Evolutionary conservation across 2,113 vertebrate genomes (phyloP).

Genomic region (Loxodonta africana): DNA sequence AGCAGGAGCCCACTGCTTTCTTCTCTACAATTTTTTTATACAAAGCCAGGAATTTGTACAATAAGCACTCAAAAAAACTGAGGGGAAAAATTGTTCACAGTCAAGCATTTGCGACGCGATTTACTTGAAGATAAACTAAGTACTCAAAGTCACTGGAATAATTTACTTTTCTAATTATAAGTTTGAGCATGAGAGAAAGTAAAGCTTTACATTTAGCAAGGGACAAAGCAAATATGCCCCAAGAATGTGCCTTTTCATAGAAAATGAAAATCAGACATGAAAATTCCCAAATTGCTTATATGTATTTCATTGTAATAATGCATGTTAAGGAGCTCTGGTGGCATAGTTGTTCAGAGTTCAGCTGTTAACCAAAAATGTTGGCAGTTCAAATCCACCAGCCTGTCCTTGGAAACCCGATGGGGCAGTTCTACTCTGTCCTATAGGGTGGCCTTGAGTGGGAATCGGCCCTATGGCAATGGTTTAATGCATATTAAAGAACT

Average conservation of each 20-base stretch:
- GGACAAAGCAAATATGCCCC: neutral
- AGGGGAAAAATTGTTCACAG: neutral
- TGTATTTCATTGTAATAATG: neutral
- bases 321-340: neutral
- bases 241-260: neutral
- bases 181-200: neutral
- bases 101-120: neutral
- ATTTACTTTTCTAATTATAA: neutral
- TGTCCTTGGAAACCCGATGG: too few species aligned
- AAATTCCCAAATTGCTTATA: neutral
- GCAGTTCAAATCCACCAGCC: too few species aligned
- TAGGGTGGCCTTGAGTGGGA: too few species aligned
- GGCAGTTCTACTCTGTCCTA: too few species aligned
- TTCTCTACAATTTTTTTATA: neutral
- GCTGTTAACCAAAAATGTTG: too few species aligned
- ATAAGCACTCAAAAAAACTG: neutral
- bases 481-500: neutral
- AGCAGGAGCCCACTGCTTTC: neutral
- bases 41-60: neutral
- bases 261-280: slow-evolving; percentile 36
- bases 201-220: neutral
- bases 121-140: neutral
- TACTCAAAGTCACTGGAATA: neutral
- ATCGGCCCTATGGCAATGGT: too few species aligned
- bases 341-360: too few species aligned